phyloP scores from a whole-genome alignment of 2,113 vertebrate genomes.

The Heliornis fulica region DNA sequence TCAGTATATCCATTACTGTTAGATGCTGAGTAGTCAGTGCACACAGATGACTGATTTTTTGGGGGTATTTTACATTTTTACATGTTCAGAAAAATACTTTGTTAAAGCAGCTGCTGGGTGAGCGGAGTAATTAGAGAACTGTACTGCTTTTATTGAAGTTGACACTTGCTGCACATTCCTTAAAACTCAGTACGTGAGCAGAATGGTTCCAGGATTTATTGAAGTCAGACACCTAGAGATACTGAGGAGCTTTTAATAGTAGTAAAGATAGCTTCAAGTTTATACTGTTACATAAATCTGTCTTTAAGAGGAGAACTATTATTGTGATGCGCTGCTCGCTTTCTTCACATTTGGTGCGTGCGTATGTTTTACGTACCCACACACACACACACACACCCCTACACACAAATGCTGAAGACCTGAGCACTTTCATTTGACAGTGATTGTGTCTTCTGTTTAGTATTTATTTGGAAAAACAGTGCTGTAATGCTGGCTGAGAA shows the following conservation, averaged over 20 bases:
- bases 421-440: background rate
- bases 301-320: background rate
- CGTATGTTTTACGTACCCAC: background rate
- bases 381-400: background rate
- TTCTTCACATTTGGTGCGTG: background rate
- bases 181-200: slow-evolving; percentile 33
- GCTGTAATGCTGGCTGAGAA: background rate
- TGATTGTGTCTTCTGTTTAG: background rate
- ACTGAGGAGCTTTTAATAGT: background rate
- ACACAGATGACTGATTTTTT: background rate
- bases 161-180: slow-evolving; percentile 14
- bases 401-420: background rate
- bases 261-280: slow-evolving; percentile 28
- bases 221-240: background rate
- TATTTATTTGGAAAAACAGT: background rate
- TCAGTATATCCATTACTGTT: slow-evolving; percentile 34
- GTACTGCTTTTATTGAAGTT: slow-evolving; percentile 41
- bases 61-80: background rate
- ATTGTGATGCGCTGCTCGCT: background rate
- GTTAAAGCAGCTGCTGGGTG: slow-evolving; percentile 33
- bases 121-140: slow-evolving; percentile 43
- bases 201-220: slow-evolving; percentile 43
- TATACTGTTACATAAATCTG: slow-evolving; percentile 6
- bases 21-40: slow-evolving; percentile 9
- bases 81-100: background rate